Conservation (phyloP, 2,797 vertebrate genomes). For the Hyperoplus lanceolatus region DNA sequence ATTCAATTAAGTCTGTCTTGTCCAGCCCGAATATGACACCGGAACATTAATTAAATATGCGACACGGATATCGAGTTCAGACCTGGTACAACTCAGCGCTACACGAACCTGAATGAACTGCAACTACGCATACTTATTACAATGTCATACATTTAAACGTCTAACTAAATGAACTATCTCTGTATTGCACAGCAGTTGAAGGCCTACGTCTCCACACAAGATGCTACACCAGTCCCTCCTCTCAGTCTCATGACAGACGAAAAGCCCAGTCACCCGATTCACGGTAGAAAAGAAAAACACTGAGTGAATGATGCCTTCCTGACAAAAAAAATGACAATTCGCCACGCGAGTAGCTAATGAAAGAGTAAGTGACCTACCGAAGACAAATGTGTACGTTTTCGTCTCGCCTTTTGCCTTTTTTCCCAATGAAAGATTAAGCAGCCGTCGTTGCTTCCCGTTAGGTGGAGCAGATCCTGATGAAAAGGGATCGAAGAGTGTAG, state of each 20-base stretch:
- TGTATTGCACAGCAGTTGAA: not conserved
- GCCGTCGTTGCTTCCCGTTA: conserved; percentile 78
- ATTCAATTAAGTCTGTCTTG: no score
- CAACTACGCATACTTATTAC: no score
- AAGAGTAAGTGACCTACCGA: conserved; percentile 65
- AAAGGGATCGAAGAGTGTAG: not conserved
- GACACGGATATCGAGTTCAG: conserved; percentile 62
- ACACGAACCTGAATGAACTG: not conserved
- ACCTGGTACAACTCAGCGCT: not conserved
- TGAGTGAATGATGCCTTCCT: not conserved
- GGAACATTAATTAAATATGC: conserved; percentile 76
- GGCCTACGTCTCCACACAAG: conserved; percentile 55
- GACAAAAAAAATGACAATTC: rapidly evolving
- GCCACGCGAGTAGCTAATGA: rapidly evolving
- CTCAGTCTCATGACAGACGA: conserved; percentile 80
- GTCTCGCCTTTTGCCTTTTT: conserved; percentile 66
- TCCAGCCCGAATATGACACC: conserved; percentile 65
- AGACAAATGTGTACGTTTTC: conserved; percentile 27
- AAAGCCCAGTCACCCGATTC: conserved; percentile 56
- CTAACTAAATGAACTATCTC: not conserved
- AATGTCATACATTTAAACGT: no score
- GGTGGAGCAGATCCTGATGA: conserved; percentile 38
- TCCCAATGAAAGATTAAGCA: conserved; percentile 62
- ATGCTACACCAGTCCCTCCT: conserved; percentile 68
- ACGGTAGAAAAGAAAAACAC: not conserved